phyloP scores from a whole-genome alignment of 2,797 vertebrate species.

The Pangasius mekongensis region DNA sequence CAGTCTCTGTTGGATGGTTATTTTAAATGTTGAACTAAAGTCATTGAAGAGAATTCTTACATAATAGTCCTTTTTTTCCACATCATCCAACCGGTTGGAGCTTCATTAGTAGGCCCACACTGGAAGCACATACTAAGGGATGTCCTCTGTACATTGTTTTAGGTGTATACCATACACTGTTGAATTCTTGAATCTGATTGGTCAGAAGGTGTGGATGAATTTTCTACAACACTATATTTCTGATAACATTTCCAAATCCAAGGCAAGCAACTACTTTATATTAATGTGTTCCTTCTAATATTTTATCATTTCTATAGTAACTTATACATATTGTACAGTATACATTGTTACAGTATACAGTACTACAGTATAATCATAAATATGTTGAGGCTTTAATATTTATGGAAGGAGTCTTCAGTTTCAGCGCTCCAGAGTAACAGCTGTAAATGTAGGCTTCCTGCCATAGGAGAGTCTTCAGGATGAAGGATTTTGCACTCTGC shows the following conservation, averaged over 20 bases:
- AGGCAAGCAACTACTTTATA: too few species aligned
- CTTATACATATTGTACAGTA: too few species aligned
- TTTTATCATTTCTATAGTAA: background rate
- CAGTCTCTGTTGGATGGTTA: background rate
- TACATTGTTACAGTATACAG: too few species aligned
- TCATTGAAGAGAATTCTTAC: background rate
- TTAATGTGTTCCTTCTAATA: background rate
- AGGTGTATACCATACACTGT: background rate
- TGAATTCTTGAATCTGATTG: background rate
- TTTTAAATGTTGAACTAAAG: conserved; percentile 12
- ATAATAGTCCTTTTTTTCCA: background rate
- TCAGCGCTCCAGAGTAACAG: background rate
- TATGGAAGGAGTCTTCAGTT: background rate
- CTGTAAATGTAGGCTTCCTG: background rate
- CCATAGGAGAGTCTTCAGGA: background rate
- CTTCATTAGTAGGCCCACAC: background rate
- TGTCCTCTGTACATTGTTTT: background rate
- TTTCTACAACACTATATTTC: background rate
- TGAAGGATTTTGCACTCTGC: background rate
- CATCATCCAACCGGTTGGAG: background rate
- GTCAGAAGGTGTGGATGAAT: background rate
- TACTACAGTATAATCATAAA: background rate
- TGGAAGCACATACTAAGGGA: background rate
- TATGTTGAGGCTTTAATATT: background rate
- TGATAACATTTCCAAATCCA: background rate